A percentile compares a stretch with the other conserved stretches of the same genome.
phyloP scores from a whole-genome alignment of 2,113 vertebrate species.

The Puffinus mauretanicus region DNA sequence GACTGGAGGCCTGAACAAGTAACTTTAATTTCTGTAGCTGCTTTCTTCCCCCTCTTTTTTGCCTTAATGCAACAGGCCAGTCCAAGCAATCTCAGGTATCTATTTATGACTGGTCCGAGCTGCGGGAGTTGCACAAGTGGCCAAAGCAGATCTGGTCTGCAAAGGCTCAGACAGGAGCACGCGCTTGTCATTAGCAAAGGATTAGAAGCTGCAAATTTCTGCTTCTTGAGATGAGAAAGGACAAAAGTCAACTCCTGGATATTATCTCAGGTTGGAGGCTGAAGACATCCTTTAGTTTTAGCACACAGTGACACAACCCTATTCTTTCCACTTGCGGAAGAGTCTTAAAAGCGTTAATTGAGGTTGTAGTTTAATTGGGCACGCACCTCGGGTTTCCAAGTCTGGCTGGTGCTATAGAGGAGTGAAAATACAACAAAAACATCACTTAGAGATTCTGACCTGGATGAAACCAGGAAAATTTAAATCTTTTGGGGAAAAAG shows the following conservation, averaged over 20 bases:
- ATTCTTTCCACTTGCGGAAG: neutral
- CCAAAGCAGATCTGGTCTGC: neutral
- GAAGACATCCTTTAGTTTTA: neutral
- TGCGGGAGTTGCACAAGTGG: neutral
- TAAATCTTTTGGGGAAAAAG: neutral
- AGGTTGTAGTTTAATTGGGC: neutral
- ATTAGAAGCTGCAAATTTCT: neutral
- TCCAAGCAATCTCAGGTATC: neutral
- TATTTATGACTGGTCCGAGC: neutral
- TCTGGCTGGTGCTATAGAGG: neutral
- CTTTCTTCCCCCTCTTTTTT: neutral
- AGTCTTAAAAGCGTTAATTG: neutral
- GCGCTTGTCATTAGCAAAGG: accelerated
- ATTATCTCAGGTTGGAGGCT: neutral
- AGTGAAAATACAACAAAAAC: neutral
- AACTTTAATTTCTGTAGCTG: neutral
- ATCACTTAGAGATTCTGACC: neutral
- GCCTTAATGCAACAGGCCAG: neutral
- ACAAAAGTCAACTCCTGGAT: neutral
- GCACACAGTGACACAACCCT: neutral
- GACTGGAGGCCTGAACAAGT: accelerated
- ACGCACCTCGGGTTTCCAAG: neutral
- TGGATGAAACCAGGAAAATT: neutral
- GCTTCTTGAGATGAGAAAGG: neutral
- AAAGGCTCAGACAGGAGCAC: neutral